Evolutionary conservation across 2,797 vertebrate species (phyloP).

Genomic region (Sternotherus odoratus): DNA sequence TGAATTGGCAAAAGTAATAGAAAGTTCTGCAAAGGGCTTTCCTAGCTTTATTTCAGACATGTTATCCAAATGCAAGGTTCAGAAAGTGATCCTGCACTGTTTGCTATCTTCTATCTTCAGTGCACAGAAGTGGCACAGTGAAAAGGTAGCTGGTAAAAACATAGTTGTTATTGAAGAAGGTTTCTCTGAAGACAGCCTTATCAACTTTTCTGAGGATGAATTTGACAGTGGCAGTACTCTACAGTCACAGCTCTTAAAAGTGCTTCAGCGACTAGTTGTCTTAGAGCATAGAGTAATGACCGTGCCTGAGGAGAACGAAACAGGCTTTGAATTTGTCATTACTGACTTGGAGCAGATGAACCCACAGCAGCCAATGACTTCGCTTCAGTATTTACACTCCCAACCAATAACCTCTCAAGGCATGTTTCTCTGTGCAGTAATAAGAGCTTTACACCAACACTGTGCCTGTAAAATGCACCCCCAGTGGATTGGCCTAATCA

Average conservation of each 20-base stretch:
- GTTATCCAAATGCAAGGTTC: constrained; percentile 97
- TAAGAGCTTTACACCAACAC: constrained; percentile 96
- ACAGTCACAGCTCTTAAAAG: constrained; percentile 94
- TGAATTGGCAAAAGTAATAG: constrained; percentile 93
- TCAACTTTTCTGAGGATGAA: constrained; percentile 97
- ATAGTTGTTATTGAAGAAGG: constrained; percentile 92
- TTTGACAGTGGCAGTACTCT: constrained; percentile 94
- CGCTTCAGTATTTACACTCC: constrained; percentile 95
- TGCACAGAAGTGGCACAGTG: constrained; percentile 96
- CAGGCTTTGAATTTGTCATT: constrained; percentile 91
- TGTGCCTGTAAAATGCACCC: constrained; percentile 98
- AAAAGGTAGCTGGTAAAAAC: constrained; percentile 88
- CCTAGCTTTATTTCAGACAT: constrained; percentile 98
- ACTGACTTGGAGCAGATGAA: constrained; percentile 94
- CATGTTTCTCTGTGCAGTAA: constrained; percentile 98
- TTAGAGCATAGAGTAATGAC: constrained; percentile 94
- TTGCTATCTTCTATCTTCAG: constrained; percentile 97
- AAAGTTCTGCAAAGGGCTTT: constrained; percentile 95
- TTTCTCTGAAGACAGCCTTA: constrained; percentile 95
- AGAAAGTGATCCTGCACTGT: constrained; percentile 97
- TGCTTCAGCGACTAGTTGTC: constrained; percentile 94
- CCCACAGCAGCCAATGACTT: constrained; percentile 97
- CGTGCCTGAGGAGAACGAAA: constrained; percentile 90
- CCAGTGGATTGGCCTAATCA: constrained; percentile 97
- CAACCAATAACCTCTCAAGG: constrained; percentile 98